Evolutionary conservation across 1,140 invertebrate species (phyloP), one percentile per base, ranked within the genome.

Genomic region (Bombyx mandarina): DNA sequence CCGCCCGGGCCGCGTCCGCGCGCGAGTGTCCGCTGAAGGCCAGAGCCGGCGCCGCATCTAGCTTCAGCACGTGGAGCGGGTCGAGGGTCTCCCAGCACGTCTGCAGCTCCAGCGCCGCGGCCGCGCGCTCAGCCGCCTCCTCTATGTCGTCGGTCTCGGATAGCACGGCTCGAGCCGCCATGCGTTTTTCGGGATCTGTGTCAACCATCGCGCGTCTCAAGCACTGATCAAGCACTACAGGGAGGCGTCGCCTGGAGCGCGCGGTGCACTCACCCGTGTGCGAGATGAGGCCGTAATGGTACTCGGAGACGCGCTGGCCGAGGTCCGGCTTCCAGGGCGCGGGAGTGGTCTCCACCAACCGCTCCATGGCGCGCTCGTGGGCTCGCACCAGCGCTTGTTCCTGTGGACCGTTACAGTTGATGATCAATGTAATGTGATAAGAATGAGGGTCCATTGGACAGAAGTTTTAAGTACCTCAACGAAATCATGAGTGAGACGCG

Each of bases 321-420:
- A 85, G 78, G 68, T 74, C 66, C 26, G 69, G 75, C 6, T 75
- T 67, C 60, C 58, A 65, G 46, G 51, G 43, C 46, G 12, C 43
- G 7, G 67, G 67, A 26, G 49, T 54, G 46, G 47, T 12, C 53
- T 73, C 76, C 50, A 54, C 55, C 62, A 73, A 76, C 18, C 77
- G 73, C 51, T 75, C 71, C 73, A 77, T 79, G 4, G 73, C 79
- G 56, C 67, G 73, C 62, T 77, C 79, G 56, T 69, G 71, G 47
- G 75, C 74, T 18, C 82, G 73, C 42, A 63, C 63, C 51, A 85
- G 57, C 7, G 82, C 82, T 2, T 85, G 79, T 54, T 80, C 75
- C 79, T 84, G 74, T 47, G 60, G 26, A 49, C 7, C 48, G 48
- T 22, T 7, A 3, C 48, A 51, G 12, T 35, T 3, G 26, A 35